Evolutionary conservation across 2,888 invertebrate genomes (phyloP).

Genomic region (Lasioglossum figueresi): DNA sequence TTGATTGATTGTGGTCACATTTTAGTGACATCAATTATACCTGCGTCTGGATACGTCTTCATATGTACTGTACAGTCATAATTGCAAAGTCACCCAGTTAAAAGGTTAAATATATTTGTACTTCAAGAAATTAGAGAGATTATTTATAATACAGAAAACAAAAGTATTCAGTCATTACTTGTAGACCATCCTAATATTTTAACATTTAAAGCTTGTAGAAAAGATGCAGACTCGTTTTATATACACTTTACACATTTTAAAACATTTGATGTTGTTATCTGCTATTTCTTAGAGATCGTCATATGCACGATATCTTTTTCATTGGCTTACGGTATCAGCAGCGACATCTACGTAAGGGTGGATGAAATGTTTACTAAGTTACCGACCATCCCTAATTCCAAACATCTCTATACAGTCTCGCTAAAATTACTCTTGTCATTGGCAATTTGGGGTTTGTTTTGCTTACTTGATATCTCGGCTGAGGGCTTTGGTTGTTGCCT

Average conservation of each 20-base stretch:
- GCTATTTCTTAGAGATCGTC: neutral
- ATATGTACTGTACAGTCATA: too few species aligned
- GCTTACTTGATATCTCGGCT: conserved; percentile 61
- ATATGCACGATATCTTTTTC: neutral
- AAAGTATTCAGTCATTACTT: too few species aligned
- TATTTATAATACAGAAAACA: too few species aligned
- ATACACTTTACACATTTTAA: neutral
- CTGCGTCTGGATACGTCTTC: too few species aligned
- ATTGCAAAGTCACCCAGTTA: too few species aligned
- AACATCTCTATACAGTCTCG: neutral
- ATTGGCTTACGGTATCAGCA: neutral
- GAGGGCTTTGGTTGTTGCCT: conserved; percentile 41
- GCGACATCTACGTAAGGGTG: conserved; percentile 14
- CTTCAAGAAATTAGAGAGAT: too few species aligned
- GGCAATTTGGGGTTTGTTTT: fast-evolving
- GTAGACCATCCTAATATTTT: too few species aligned
- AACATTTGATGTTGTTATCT: neutral
- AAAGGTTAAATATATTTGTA: too few species aligned
- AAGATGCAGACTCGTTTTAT: neutral
- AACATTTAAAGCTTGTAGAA: neutral
- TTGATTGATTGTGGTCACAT: too few species aligned
- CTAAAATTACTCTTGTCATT: neutral
- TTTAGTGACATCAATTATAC: too few species aligned
- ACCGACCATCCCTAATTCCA: neutral
- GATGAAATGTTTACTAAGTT: neutral